Evolutionary conservation across 2,888 invertebrate genomes (phyloP).

Genomic region (Helicoverpa assulta): DNA sequence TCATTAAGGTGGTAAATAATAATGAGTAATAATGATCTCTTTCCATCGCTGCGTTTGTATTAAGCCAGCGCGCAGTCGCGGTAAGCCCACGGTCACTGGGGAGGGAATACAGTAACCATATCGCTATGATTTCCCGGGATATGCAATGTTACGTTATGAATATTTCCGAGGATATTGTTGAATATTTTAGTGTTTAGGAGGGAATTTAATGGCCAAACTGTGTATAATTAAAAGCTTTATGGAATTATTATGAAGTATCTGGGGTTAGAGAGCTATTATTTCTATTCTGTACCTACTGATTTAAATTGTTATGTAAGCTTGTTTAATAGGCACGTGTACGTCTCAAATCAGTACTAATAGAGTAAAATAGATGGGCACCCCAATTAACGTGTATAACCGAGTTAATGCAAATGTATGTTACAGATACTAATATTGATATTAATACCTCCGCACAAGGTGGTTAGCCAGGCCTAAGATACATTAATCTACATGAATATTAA

Average conservation of each 20-base stretch:
- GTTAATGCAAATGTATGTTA: conserved; percentile 1
- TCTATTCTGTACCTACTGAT: no score
- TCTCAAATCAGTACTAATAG: neutral
- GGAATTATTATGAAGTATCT: no score
- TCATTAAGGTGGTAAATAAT: conserved; percentile 45
- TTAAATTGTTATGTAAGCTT: no score
- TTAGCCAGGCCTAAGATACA: neutral
- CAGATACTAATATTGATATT: conserved; percentile 2
- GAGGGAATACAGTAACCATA: conserved; percentile 6
- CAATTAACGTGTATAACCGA: neutral
- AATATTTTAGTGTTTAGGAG: conserved; percentile 11
- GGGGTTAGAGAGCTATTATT: no score
- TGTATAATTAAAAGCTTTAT: no score
- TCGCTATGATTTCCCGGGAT: conserved; percentile 41
- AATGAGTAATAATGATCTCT: conserved; percentile 41
- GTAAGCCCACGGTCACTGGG: conserved; percentile 24
- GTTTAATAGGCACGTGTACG: neutral
- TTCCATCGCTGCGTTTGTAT: conserved; percentile 29
- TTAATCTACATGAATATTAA: neutral
- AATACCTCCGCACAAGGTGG: neutral
- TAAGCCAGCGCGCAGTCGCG: neutral
- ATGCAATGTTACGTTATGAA: conserved; percentile 20
- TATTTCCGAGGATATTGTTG: conserved; percentile 6
- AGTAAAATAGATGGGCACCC: neutral
- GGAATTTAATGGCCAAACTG: neutral